Evolutionary conservation across 2,888 invertebrate species (phyloP), one percentile per base, ranked within the genome.

Genomic region (Drosophila anceps): DNA sequence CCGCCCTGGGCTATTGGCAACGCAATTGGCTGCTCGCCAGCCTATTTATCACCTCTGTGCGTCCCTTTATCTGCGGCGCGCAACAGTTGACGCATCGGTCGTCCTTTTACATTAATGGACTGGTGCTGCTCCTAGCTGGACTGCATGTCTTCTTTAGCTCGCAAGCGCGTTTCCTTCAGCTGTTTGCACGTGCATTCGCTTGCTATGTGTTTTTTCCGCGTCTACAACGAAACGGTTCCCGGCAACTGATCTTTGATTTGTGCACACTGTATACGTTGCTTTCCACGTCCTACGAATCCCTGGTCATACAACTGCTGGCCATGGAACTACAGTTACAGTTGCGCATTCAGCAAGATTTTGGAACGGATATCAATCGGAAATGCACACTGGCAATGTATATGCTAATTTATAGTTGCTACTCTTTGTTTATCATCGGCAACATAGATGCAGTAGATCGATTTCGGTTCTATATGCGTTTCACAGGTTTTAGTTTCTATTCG

Each of bases 391-490:
- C 96, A 0, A 75, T 88, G 46, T 80, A 88, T 27, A 84, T 92
- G 8, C 93, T 98, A 73, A 93, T 96, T 46, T 96, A 98, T 83
- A 96, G 97, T 53, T 94, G 98, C 73, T 92, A 97, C 80, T 96
- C 97, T 13, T 98, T 98, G 92, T 99, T 98, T 93, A 98, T 98
- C 9, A 97, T 97, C 9, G 99, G 99, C 27, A 99, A 99, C 92
- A 96, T 98, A 90, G 98, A 98, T 10, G 98, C 98, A 73, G 93
- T 99, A 31, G 98, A 98, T 92, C 97, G 97, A 15, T 99, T 98
- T 93, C 98, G 98, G 94, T 97, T 98, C 0, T 95, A 96, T 91
- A 97, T 98, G 94, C 96, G 97, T 31, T 95, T 96, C 65, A 97
- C 98, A 84, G 98, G 98, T 90, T 94, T 98, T n/a, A 97, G 98